A percentile compares a stretch with the other conserved stretches of the same genome.
phyloP scores from a whole-genome alignment of 2,888 invertebrate genomes.

The Poecilobothrus nobilitatus region DNA sequence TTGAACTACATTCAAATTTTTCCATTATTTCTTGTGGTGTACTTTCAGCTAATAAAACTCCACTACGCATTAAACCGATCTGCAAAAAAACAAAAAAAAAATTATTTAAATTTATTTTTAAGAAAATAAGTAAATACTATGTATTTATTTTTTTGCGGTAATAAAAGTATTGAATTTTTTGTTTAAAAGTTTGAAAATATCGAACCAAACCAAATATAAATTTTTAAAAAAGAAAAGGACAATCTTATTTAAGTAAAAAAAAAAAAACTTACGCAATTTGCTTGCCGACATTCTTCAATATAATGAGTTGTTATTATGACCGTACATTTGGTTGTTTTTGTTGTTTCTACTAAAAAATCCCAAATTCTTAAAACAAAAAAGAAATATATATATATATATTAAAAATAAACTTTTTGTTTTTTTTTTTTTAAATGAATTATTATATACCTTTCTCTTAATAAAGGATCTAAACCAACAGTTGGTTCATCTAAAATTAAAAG shows the following conservation, averaged over 20 bases:
- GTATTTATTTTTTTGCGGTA: background rate
- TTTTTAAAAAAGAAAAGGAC: too few relatives aligned
- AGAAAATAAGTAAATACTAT: too few relatives aligned
- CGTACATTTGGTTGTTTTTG: slow-evolving; percentile 60
- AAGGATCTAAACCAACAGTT: slow-evolving; percentile 88
- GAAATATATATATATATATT: too few relatives aligned
- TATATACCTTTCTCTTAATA: slow-evolving; percentile 67
- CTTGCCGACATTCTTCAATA: slow-evolving; percentile 83
- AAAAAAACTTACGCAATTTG: slow-evolving; percentile 55
- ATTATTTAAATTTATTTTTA: too few relatives aligned
- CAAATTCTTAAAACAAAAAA: slow-evolving; percentile 61
- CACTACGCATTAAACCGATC: slow-evolving; percentile 86
- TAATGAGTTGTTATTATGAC: slow-evolving; percentile 92
- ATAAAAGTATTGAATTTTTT: background rate
- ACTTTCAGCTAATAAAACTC: slow-evolving; percentile 76
- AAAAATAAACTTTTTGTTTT: background rate
- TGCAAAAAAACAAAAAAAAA: slow-evolving; percentile 35
- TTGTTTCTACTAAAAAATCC: slow-evolving; percentile 69
- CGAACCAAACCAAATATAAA: too few relatives aligned
- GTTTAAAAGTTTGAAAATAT: too few relatives aligned
- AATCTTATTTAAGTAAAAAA: too few relatives aligned
- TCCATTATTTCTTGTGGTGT: slow-evolving; percentile 64
- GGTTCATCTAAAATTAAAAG: slow-evolving; percentile 86
- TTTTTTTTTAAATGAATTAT: background rate
- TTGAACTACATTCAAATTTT: slow-evolving; percentile 58